Evolutionary conservation across 2,888 invertebrate genomes (phyloP), one percentile per base, ranked within the genome.

Genomic region (Leucoptera coffeella): DNA sequence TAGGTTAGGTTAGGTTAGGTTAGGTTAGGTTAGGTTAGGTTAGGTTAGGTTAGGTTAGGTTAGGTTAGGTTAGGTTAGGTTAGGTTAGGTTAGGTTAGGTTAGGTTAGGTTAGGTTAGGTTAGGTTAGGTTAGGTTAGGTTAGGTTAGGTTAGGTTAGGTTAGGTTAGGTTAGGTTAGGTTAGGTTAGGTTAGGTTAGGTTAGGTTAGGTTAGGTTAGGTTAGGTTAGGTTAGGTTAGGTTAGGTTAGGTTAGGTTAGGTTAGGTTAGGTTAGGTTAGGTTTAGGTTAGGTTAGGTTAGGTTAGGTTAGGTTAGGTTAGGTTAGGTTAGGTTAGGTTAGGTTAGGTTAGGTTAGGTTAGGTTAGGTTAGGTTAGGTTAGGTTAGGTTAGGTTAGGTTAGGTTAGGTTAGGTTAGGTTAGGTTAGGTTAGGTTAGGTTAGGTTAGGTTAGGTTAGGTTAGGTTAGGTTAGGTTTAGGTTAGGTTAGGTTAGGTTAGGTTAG

Each of bases 61-160:
- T 31, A 29, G 29, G 23, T 34, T 32, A 36, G 34, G 36, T 35
- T 35, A 35, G 37, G 35, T 35, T 35, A 37, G 37, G 28, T 37
- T 34, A 35, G 37, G 35, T 36, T 33, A 36, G 35, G 35, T 35
- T 33, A 35, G 35, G 35, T 35, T 33, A 33, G 35, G 37, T 35
- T 35, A 33, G 35, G 33, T 32, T 32, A 30, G 30, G 33, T 35
- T 32, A 32, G 32, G 32, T 35, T 34, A 34, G 36, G 33, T 35
- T 34, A 36, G 35, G 32, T 35, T 33, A 32, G 31, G 33, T 35
- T 33, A 34, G 35, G 35, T 35, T 35, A 33, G 34, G 34, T 35
- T 33, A 33, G 33, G 35, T 34, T 33, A 34, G 31, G 32, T 34
- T 32, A 32, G 32, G 32, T 34, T 32, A 30, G 30, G 32, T 30